Evolutionary conservation across 2,113 vertebrate species (phyloP), one percentile per base, ranked within the genome.

Genomic region (Chloropsis cyanopogon): DNA sequence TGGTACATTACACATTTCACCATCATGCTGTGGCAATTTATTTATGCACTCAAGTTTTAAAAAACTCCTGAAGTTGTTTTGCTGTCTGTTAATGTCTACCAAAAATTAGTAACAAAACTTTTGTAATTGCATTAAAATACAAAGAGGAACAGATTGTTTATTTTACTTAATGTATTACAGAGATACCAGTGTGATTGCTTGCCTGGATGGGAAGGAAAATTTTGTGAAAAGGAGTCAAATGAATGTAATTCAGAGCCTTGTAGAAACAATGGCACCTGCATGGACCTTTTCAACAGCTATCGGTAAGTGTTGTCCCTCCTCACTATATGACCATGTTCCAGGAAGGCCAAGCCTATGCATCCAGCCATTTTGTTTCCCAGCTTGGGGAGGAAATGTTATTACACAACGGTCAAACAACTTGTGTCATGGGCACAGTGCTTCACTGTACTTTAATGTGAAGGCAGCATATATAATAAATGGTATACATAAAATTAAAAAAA

Each of bases 211-310:
- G 98, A 98, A 97, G 98, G 98, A 82, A 70, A 91, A 47, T 97
- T 98, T 87, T 98, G 98, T 97, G 98, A 98, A 95, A 95, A 86
- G 49, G 98, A 98, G 96, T 97, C 95, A 75, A 98, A 98, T 90
- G 98, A 98, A 93, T 99, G 98, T 63, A 94, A 96, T 61, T 98
- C 97, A 56, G 96, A 97, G 39, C 98, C 98, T 70, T 99, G 98
- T 92, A 96, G 98, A 97, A 99, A 98, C 92, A 98, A 98, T 33
- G 98, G 97, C 82, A 98, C 97, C 87, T 99, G 98, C 88, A 91
- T 29, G 53, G 98, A 98, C 96, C 98, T 98, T 85, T 97, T 98
- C 95, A 97, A 97, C 90, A 69, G 86, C 94, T 99, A 98, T 95
- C 93, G 28, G 98, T 99, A 97, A 97, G 96, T 12, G 4, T 12